phyloP scores from a whole-genome alignment of 2,797 vertebrate species.

The Ciconia nigra region DNA sequence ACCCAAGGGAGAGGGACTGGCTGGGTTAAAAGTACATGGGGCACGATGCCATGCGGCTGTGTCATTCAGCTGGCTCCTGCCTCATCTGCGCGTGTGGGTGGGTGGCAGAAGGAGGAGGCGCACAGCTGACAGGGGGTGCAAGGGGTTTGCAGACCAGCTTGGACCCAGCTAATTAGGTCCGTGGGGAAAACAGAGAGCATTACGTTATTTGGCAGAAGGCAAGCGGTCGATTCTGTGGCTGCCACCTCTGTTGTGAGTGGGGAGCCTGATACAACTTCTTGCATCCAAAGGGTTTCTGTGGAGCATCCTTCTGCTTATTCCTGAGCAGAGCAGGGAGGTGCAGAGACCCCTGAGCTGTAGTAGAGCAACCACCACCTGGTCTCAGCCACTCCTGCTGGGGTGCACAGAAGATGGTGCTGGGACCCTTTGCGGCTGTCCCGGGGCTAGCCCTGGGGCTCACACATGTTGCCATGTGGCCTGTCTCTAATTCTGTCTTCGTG shows the following conservation, averaged over 20 bases:
- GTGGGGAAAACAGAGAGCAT: not conserved
- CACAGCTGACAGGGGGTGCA: not conserved
- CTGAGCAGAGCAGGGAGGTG: not conserved
- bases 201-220: not conserved
- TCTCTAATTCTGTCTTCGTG: not conserved
- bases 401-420: not conserved
- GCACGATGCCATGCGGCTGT: not conserved
- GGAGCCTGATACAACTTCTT: not conserved
- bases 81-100: not conserved
- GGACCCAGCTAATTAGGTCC: not conserved
- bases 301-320: not conserved
- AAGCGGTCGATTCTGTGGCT: accelerated
- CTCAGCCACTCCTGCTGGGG: not conserved
- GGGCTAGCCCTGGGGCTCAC: not conserved
- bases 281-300: not conserved
- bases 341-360: not conserved
- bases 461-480: not conserved
- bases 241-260: not conserved
- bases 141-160: not conserved
- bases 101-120: not conserved
- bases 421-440: not conserved
- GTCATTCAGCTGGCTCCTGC: not conserved
- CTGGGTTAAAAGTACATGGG: not conserved
- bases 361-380: not conserved
- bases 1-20: not conserved